Base-by-base conservation (phyloP, 2,113 vertebrate species). In the Phylloscopus trochiloides region DNA sequence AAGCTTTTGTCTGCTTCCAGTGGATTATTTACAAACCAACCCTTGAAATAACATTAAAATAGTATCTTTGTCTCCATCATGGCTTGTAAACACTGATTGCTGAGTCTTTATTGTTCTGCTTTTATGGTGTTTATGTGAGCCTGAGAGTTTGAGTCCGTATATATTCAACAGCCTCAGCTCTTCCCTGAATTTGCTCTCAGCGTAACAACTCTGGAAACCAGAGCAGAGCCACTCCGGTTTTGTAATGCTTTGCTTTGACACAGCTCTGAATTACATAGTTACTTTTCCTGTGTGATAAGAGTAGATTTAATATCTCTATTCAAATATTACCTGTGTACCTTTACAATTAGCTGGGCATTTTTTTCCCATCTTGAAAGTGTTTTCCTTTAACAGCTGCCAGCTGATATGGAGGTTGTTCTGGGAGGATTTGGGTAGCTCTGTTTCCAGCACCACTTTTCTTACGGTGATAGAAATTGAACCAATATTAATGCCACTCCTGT, bases 321-420 rank as follows among this genome's bases (percentile, higher is more conserved):
- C 55, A 95, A 85, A 94, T 79, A 96, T 40, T 75, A 24, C 50
- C n/a, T 31, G 65, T 92, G 54, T 94, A 54, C 76, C 43, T 94
- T 92, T 86, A 18, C 58, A 89, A 94, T 95, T 90, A 89, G 36
- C 62, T 71, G 63, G 7, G 29, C 14, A 12, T 75, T 81, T 86
- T 63, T 74, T 40, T 7, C 70, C 38, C 16, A 9, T 74, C 77
- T 96, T 17, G 28, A 14, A 70, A 73, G 31, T 24, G 29, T 96
- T 94, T 91, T 24, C 48, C 59, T 92, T 73, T 52, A 55, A 28
- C 50, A 1, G 1, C 67, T 89, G 82, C 65, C 75, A 78, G 58
- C 67, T 73, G 61, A 62, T 52, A 16, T 0, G 1, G 48, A 52
- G 38, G 32, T 32, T 34, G 25, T 31, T 82, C 72, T 67, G 73